A percentile compares a stretch with the other conserved stretches of the same genome.
Evolutionary conservation across 2,888 invertebrate species (phyloP).

Genomic region (Steromphala cineraria): DNA sequence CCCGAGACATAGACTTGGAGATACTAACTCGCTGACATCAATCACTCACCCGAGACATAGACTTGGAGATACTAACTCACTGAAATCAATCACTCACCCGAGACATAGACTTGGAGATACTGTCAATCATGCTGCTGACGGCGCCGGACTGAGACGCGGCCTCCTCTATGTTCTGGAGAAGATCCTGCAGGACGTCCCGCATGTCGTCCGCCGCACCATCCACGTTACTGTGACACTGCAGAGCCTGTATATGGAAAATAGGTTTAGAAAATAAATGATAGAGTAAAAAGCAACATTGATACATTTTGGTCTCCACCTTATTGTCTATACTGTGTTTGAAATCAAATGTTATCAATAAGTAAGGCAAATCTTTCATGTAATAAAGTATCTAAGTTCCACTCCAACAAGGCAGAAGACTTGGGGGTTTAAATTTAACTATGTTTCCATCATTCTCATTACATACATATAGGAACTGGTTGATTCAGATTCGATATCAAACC

Average conservation of each 20-base stretch:
- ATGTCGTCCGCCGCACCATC: constrained; percentile 87
- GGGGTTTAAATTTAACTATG: no score
- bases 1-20: constrained; percentile 86
- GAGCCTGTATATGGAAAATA: constrained; percentile 79
- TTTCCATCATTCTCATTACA: no score
- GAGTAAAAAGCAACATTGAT: no score
- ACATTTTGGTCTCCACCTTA: no score
- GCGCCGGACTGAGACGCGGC: constrained; percentile 90
- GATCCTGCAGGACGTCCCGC: constrained; percentile 86
- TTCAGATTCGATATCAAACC: no score
- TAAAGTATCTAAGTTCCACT: no score
- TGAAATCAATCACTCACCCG: constrained; percentile 52
- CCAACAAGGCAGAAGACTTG: no score
- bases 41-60: constrained; percentile 80
- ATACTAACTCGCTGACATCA: constrained; percentile 78
- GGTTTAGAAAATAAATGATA: no score
- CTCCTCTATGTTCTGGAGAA: constrained; percentile 84
- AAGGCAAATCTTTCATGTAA: no score
- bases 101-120: constrained; percentile 90
- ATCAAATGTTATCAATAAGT: no score
- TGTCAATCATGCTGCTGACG: constrained; percentile 91
- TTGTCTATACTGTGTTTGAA: no score
- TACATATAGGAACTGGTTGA: no score
- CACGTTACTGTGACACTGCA: constrained; percentile 86
- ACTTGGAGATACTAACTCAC: constrained; percentile 84